Evolutionary conservation across 2,113 vertebrate species (phyloP), one percentile per base, ranked within the genome.

Genomic region (Microcebus griseorufus): DNA sequence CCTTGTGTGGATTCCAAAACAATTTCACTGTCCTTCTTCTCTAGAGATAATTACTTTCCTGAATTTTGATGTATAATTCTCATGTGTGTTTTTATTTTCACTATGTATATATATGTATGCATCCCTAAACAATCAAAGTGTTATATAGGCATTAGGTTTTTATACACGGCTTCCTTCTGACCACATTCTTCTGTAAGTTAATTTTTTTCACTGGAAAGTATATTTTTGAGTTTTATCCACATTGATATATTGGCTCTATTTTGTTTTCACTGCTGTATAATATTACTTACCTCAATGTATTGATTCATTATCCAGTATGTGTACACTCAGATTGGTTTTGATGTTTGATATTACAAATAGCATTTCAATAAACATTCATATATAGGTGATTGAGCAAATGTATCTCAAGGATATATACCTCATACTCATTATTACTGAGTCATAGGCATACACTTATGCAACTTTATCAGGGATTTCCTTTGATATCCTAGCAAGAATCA

Each of bases 211-310:
- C 18, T 88, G 3, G 20, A 84, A 67, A 39, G 55, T 79, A 65
- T 58, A 39, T 23, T 64, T 96, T 37, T 73, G 23, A 78, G 58
- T 79, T 75, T 92, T 95, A 91, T 42, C 16, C 51, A 64, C 55
- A 27, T 67, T 34, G 6, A 23, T 29, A 53, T 6, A 73, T 32
- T 34, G 8, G 12, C 39, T 62, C 29, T 73, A 13, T 94, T 72
- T 93, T 13, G 22, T 93, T 53, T 91, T 93, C 42, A 82, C 27
- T 94, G 64, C 37, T 94, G 42, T 90, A 34, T 55, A 94, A 89
- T 55, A 27, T 60, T 79, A 37, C 9, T 20, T 39, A 93, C 27
- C 64, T 84, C 22, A 84, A 4, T 17, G 9, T 27, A 79, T 64
- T 79, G 29, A 62, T 67, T 11, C 10, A 69, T 81, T 86, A 60